phyloP scores from a whole-genome alignment of 2,113 vertebrate genomes.

The Balaeniceps rex region DNA sequence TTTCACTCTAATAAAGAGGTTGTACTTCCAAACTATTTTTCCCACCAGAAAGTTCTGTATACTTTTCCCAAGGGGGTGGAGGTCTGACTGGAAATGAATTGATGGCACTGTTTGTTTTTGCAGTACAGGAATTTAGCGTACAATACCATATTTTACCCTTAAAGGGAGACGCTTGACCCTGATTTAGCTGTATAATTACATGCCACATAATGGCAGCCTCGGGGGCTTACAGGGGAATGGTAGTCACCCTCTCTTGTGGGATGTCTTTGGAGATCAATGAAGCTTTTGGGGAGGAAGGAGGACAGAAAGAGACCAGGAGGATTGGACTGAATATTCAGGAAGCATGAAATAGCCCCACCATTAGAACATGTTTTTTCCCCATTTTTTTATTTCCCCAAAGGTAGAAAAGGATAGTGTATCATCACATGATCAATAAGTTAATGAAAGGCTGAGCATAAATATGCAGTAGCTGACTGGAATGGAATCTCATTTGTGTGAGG shows the following conservation, averaged over 20 bases:
- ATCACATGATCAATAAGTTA: slow-evolving; percentile 8
- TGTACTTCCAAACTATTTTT: slow-evolving; percentile 48
- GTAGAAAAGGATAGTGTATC: background rate
- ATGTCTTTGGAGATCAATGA: slow-evolving; percentile 22
- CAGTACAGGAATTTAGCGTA: slow-evolving; percentile 43
- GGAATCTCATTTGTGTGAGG: slow-evolving; percentile 60
- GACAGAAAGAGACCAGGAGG: slow-evolving; percentile 68
- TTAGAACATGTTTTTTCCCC: background rate
- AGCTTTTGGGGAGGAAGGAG: slow-evolving; percentile 43
- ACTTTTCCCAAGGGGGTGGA: slow-evolving; percentile 46
- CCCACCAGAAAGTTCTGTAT: slow-evolving; percentile 63
- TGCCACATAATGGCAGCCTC: background rate
- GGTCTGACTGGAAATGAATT: slow-evolving; percentile 53
- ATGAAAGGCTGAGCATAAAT: slow-evolving; percentile 52
- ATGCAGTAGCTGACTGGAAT: slow-evolving; percentile 62
- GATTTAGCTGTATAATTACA: background rate
- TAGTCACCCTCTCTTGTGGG: background rate
- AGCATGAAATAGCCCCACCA: slow-evolving; percentile 28
- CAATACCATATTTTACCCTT: slow-evolving; percentile 40
- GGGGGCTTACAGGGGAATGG: background rate
- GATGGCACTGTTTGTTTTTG: slow-evolving; percentile 65
- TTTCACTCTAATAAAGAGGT: slow-evolving; percentile 21
- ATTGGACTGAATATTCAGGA: slow-evolving; percentile 41
- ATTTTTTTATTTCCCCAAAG: background rate
- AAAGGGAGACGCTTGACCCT: background rate